Base-by-base conservation (phyloP, 2,113 vertebrate species). In the Pimephales promelas region DNA sequence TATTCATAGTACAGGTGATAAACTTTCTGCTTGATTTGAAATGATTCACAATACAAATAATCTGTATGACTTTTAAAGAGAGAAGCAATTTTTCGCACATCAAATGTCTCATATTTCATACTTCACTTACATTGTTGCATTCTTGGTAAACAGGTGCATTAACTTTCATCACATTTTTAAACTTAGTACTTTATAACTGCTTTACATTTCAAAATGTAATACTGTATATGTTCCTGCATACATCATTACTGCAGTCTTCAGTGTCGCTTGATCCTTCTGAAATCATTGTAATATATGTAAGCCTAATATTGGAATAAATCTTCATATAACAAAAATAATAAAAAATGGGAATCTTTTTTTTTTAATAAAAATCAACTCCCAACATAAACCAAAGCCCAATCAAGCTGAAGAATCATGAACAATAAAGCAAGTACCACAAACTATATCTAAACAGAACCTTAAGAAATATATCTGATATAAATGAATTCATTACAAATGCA, bases 71-170 rank as follows among this genome's bases (percentile, higher is more conserved):
- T 72, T 71, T 45, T 45, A 45, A 10, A 31, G 36, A 43, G 22
- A n/a, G 68, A 71, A n/a, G 6, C 9, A 36, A 71, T 71, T 43
- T 43, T 45, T 71, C 40, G 24, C 68, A 72, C 68, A 72, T 26
- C 36, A 47, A 13, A 24, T 36, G 64, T 72, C 40, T 72, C 68
- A 45, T 45, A 71, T 47, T 72, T 47, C 2, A 45, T 45, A 47
- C 40, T 72, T 45, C 40, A 47, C 43, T 24, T 16, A 47, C 70
- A 71, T 1, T 47, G 70, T 16, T 47, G 13, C n/a, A 24, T 45
- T 45, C 40, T 45, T 6, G 0, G 40, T 72, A 26, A 72, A 13
- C 68, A 47, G 26, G n/a, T 26, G 5, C 57, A 72, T 72, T 26
- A n/a, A 24, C 11, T 7, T 24, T 16, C 4, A 10, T 9, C 40